phyloP scores from a whole-genome alignment of 2,888 invertebrate species.

The Notocelia uddmanniana region DNA sequence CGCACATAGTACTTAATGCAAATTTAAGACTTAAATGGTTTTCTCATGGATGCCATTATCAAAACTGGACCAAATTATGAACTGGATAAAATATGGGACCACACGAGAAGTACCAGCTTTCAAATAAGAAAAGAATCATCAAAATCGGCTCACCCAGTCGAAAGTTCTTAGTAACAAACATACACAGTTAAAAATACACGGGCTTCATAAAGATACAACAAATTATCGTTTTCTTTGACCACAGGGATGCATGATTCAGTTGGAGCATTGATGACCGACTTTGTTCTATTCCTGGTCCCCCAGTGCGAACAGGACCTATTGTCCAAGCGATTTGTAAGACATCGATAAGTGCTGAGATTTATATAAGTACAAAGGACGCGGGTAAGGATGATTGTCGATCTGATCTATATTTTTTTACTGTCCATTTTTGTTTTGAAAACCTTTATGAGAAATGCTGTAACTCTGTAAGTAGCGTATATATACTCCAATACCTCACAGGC shows the following conservation, averaged over 20 bases:
- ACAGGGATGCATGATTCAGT: slow-evolving; percentile 14
- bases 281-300: slow-evolving; percentile 60
- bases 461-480: not conserved
- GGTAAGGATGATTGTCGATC: slow-evolving; percentile 25
- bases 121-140: too few species aligned
- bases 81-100: too few species aligned
- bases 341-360: slow-evolving; percentile 64
- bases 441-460: too few species aligned
- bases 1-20: too few species aligned
- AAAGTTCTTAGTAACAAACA: too few species aligned
- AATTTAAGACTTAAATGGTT: too few species aligned
- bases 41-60: too few species aligned
- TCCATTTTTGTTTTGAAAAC: not conserved
- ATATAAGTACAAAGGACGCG: slow-evolving; percentile 15
- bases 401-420: too few species aligned
- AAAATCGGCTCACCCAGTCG: too few species aligned
- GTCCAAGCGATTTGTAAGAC: slow-evolving; percentile 71
- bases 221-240: not conserved
- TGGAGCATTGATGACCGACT: slow-evolving; percentile 44
- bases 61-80: too few species aligned
- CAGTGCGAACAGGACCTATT: slow-evolving; percentile 61
- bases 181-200: not conserved
- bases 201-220: not conserved
- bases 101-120: too few species aligned
- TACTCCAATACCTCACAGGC: slow-evolving; percentile 9